Percentiles rank a stretch among this genome's conserved stretches.
phyloP scores from a whole-genome alignment of 2,888 invertebrate species.

The Anoplius nigerrimus region DNA sequence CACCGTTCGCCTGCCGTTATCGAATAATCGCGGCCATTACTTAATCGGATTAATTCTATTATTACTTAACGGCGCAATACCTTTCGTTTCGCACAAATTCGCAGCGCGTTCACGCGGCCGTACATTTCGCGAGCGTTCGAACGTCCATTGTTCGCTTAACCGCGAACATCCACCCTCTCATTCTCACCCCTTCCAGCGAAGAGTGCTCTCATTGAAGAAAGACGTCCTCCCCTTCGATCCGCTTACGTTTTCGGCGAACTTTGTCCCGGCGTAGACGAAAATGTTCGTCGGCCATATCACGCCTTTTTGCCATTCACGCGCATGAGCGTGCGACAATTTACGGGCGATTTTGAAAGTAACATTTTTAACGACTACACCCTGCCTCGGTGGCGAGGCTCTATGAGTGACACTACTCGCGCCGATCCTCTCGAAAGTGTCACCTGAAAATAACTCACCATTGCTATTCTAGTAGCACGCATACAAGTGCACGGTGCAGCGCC shows the following conservation, averaged over 20 bases:
- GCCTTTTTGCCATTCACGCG: background rate
- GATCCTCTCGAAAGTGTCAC: constrained; percentile 57
- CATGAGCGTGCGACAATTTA: no score
- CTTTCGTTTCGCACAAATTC: background rate
- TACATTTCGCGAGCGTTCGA: no score
- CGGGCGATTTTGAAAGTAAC: background rate
- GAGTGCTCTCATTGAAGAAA: no score
- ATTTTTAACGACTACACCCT: background rate
- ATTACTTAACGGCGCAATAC: background rate
- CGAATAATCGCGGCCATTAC: no score
- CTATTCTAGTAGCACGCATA: constrained; percentile 60
- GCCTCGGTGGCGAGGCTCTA: constrained; percentile 37
- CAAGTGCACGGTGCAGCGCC: constrained; percentile 51
- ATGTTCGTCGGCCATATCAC: background rate
- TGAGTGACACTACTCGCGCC: constrained; percentile 58
- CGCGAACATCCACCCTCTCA: no score
- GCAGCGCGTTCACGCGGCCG: background rate
- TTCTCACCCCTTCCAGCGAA: no score
- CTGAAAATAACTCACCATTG: constrained; percentile 60
- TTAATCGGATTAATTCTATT: constrained; percentile 2
- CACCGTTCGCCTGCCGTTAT: no score
- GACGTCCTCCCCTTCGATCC: no score
- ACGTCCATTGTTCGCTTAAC: no score
- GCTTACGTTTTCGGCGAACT: no score
- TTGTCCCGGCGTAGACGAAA: no score